A percentile compares a stretch with the other conserved stretches of the same genome.
Conservation (phyloP, 2,113 vertebrate genomes). For the Salvelinus alpinus region DNA sequence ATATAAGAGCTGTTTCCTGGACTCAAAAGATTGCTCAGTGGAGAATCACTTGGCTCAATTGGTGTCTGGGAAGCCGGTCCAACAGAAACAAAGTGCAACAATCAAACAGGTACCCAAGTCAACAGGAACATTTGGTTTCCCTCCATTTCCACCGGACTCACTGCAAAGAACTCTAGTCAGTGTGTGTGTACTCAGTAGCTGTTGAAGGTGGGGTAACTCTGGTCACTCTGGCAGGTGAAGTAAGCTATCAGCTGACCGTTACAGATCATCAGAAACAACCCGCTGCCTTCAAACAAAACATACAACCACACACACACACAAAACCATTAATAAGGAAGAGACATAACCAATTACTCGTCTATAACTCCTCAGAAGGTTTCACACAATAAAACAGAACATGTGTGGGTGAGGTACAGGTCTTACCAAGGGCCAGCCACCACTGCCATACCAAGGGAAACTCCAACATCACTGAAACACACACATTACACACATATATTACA, state of each 20-base stretch:
- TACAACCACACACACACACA: not conserved
- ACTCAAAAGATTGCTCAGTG: too few species aligned
- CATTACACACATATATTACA: constrained; percentile 34
- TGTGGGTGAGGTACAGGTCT: constrained; percentile 20
- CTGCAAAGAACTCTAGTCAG: not conserved
- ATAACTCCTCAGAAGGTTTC: not conserved
- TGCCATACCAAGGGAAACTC: constrained; percentile 83
- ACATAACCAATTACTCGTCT: not conserved
- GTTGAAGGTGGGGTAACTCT: constrained; percentile 58
- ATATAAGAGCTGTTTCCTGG: not conserved
- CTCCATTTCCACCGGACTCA: constrained; percentile 22
- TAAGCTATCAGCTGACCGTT: constrained; percentile 76
- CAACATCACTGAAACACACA: constrained; percentile 76
- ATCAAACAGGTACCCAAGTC: constrained; percentile 10
- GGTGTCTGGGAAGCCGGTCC: constrained; percentile 4
- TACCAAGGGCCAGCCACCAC: constrained; percentile 88
- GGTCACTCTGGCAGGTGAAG: constrained; percentile 68
- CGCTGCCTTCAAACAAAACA: constrained; percentile 58
- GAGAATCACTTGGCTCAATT: constrained; percentile 6
- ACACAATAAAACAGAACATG: too few species aligned
- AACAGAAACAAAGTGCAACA: not conserved
- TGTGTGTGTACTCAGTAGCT: constrained; percentile 48
- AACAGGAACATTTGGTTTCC: constrained; percentile 20
- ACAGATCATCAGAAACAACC: constrained; percentile 77
- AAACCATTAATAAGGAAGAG: not conserved